A percentile compares a stretch with the other conserved stretches of the same genome.
phyloP scores from a whole-genome alignment of 2,888 invertebrate genomes.

The Orthosia gothica region DNA sequence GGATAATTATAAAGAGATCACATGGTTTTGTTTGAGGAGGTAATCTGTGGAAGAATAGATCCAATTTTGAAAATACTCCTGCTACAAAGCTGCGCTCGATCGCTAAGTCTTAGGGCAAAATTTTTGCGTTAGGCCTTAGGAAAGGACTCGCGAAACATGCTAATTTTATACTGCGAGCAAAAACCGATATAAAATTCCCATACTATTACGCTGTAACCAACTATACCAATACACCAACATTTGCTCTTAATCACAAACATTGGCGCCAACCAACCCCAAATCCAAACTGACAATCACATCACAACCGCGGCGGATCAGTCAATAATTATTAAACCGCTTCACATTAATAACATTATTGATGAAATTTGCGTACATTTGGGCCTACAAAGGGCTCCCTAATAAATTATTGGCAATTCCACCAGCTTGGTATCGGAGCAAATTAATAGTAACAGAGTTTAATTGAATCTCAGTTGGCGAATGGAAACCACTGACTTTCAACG shows the following conservation, averaged over 20 bases:
- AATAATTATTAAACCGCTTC: constrained; percentile 70
- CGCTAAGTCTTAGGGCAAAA: too few relatives aligned
- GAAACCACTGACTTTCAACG: constrained; percentile 78
- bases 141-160: background rate
- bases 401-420: constrained; percentile 72
- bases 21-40: too few relatives aligned
- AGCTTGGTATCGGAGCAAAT: constrained; percentile 74
- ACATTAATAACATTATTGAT: constrained; percentile 71
- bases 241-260: constrained; percentile 7
- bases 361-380: constrained; percentile 71
- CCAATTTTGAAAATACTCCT: too few relatives aligned
- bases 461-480: constrained; percentile 77
- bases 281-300: constrained; percentile 37
- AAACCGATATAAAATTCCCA: background rate
- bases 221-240: constrained; percentile 9
- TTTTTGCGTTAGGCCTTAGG: too few relatives aligned
- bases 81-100: too few relatives aligned
- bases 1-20: too few relatives aligned
- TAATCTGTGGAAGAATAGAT: too few relatives aligned
- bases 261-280: constrained; percentile 24
- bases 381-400: constrained; percentile 69
- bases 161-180: background rate
- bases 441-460: constrained; percentile 78
- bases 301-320: constrained; percentile 59
- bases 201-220: background rate